Evolutionary conservation across 2,888 invertebrate species (phyloP), one percentile per base, ranked within the genome.

Genomic region (Drosophila ezoana): DNA sequence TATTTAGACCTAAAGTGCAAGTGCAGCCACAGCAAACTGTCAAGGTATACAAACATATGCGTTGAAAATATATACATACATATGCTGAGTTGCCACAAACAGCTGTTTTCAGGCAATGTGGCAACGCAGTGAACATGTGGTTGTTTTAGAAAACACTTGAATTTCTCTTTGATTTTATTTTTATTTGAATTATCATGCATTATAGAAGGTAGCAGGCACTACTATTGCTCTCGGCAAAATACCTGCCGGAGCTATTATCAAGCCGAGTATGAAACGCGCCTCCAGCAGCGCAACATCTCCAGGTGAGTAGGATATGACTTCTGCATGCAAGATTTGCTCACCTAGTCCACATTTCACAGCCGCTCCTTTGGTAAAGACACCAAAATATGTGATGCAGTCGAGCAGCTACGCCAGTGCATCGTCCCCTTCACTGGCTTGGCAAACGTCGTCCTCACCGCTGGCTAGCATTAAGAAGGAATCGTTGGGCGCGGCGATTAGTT

Each of bases 191-290:
- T 38, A 67, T 37, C 59, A 87, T 63, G 81, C 77, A 28, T 53
- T 86, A 6, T 70, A 82, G 48, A 88, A 89, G 62, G 11, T 89
- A 51, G 44, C 69, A 14, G 47, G 81, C 10, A 75, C 72, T 5
- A 82, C 75, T 20, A 65, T 89, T 23, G 72, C 88, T 28, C 72
- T 89, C 4, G 90, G 90, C 58, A 81, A 85, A 62, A 77, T 90
- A 53, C 80, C 89, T 40, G 76, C 86, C 38, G 68, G 57, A 2
- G 73, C 64, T 20, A 54, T 77, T 5, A 79, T 90, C 11, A 86
- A 78, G 35, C 78, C 87, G 14, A 72, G 68, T 37, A 91, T 91
- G 91, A 91, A 91, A 68, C 85, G 91, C 28, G 59, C 69, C 32
- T 68, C 76, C 53, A 72, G 51, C 54, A 54, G 61, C n/a, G 57